Percentiles rank a stretch among this genome's conserved stretches.
phyloP scores from a whole-genome alignment of 2,888 invertebrate genomes.

The Spilarctia lutea region DNA sequence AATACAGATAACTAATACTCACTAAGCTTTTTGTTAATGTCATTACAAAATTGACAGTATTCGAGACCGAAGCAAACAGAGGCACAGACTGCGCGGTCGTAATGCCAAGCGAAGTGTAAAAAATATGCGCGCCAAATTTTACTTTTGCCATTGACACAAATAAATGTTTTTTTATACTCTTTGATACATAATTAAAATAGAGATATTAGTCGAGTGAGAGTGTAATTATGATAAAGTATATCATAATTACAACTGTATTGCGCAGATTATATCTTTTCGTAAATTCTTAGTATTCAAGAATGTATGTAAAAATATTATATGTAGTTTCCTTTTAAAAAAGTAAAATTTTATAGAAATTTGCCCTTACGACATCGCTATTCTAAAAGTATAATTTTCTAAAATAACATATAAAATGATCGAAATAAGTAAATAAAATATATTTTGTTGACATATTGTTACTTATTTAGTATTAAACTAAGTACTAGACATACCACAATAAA shows the following conservation, averaged over 20 bases:
- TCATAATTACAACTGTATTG: background rate
- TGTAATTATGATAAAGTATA: constrained; percentile 46
- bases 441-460: no score
- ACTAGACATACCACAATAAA: background rate
- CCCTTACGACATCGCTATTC: background rate
- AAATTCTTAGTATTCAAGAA: background rate
- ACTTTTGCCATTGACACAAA: constrained; percentile 48
- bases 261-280: background rate
- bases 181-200: constrained; percentile 42
- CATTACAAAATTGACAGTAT: constrained; percentile 1
- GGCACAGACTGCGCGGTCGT: constrained; percentile 20
- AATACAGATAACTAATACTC: background rate
- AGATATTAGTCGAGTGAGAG: constrained; percentile 24
- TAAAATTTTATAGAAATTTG: background rate
- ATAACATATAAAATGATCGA: no score
- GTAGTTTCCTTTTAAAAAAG: background rate
- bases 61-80: constrained; percentile 4
- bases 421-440: no score
- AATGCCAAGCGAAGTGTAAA: constrained; percentile 42
- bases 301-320: background rate
- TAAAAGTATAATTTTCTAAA: background rate
- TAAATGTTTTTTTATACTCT: constrained; percentile 34
- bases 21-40: background rate
- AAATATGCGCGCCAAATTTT: constrained; percentile 37
- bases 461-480: background rate